A percentile compares a stretch with the other conserved stretches of the same genome.
Conservation (phyloP, 2,113 vertebrate genomes). For the Sterna hirundo region DNA sequence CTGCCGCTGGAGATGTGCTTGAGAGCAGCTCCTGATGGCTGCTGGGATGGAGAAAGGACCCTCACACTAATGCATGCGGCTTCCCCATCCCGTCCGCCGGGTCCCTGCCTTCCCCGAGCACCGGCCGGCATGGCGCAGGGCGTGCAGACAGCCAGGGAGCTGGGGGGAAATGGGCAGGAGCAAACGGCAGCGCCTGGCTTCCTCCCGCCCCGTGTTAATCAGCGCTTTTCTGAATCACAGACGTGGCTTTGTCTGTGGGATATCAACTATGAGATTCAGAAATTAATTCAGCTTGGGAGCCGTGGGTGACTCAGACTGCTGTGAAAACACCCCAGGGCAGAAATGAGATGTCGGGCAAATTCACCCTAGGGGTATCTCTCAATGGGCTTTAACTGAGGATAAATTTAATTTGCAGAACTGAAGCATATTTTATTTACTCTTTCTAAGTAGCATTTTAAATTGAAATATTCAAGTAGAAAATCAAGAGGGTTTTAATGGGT, state of each 20-base stretch:
- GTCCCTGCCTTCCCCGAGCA: background rate
- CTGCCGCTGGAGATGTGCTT: background rate
- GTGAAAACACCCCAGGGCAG: slow-evolving; percentile 34
- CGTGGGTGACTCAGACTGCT: slow-evolving; percentile 41
- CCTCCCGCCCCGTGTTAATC: fast-evolving
- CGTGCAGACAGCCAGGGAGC: background rate
- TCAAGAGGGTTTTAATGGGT: slow-evolving; percentile 1
- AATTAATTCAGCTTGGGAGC: slow-evolving; percentile 38
- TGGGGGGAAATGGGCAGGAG: fast-evolving
- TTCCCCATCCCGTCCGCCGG: background rate
- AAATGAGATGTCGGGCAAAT: slow-evolving; percentile 3
- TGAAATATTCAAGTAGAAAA: slow-evolving; percentile 20
- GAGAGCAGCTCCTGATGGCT: background rate
- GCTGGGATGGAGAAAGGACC: background rate
- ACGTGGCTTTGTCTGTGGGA: background rate
- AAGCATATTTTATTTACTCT: slow-evolving; percentile 34
- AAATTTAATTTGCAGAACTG: slow-evolving; percentile 26
- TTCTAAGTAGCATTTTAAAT: background rate
- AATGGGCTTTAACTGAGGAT: background rate
- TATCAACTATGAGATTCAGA: background rate
- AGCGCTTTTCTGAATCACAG: background rate
- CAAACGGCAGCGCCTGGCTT: background rate
- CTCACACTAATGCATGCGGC: fast-evolving
- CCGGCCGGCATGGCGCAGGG: fast-evolving
- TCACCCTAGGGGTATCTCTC: slow-evolving; percentile 5